Conservation (phyloP, 2,113 vertebrate species). For the Corythoichthys haematopterus region DNA sequence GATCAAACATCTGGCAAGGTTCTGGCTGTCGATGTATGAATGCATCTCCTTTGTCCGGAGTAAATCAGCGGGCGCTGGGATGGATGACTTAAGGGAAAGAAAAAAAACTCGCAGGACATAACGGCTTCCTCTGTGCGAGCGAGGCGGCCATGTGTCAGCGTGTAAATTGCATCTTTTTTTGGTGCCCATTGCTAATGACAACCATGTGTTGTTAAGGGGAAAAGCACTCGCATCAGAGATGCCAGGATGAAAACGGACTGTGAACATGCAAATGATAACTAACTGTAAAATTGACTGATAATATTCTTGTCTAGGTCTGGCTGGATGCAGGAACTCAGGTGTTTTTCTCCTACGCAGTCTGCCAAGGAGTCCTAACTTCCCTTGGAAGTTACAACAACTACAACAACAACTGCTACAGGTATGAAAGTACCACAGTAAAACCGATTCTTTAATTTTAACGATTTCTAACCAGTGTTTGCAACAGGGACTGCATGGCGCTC, state of each 20-base stretch:
- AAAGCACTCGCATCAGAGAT: neutral
- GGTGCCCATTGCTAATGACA: conserved; percentile 25
- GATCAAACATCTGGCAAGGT: conserved; percentile 7
- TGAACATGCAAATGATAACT: neutral
- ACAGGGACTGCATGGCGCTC: conserved; percentile 81
- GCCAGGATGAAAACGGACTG: neutral
- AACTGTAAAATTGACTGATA: too few relatives aligned
- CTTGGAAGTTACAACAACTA: conserved; percentile 94
- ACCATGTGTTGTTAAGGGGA: conserved; percentile 40
- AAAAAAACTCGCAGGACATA: neutral
- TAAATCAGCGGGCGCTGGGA: conserved; percentile 1
- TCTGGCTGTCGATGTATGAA: conserved; percentile 5
- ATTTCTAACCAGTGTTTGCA: neutral
- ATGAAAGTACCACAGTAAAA: conserved; percentile 5
- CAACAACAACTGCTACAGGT: conserved; percentile 91
- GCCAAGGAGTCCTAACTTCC: conserved; percentile 83
- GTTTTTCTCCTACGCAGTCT: conserved; percentile 84
- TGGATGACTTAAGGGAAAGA: neutral
- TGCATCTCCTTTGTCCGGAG: conserved; percentile 1
- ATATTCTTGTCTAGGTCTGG: conserved; percentile 77
- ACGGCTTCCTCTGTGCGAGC: conserved; percentile 32
- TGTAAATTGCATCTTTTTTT: conserved; percentile 8
- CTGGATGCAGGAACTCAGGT: conserved; percentile 84
- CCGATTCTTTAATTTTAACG: neutral
- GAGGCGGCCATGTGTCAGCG: neutral